These are phyloP conservation scores for Theropithecus gelada DNA, from an alignment of 2,113 vertebrate genomes.

Conservation along the genomic window DNA sequence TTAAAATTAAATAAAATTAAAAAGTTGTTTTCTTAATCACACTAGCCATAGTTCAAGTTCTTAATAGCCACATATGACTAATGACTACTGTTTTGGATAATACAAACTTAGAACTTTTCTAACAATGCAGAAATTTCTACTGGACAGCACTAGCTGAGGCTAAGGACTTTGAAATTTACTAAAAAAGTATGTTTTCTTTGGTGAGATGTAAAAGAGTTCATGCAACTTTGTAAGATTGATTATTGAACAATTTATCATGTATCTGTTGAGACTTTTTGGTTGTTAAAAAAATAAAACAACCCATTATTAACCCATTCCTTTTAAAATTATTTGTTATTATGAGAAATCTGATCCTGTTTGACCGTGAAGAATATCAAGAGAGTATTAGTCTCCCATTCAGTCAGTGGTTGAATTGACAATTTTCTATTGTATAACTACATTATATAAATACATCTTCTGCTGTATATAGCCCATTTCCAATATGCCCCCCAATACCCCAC, in stretches of 20 bases:
- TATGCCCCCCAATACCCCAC: fast-evolving
- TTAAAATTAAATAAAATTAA: not conserved
- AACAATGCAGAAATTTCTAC: not conserved
- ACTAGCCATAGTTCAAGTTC: not conserved
- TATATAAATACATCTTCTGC: too few relatives aligned
- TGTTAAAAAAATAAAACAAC: not conserved
- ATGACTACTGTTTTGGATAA: not conserved
- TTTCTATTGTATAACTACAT: not conserved
- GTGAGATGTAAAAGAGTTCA: not conserved
- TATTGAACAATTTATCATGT: not conserved
- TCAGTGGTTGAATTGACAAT: not conserved
- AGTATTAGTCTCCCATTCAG: not conserved
- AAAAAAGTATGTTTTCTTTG: not conserved
- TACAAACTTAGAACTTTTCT: not conserved
- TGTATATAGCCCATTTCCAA: not conserved
- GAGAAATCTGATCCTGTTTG: not conserved
- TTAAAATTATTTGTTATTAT: not conserved
- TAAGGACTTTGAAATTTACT: not conserved
- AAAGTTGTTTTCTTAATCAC: not conserved
- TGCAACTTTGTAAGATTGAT: not conserved
- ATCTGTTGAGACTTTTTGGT: not conserved
- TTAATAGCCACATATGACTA: not conserved
- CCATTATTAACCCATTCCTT: not conserved
- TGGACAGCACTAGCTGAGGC: not conserved
- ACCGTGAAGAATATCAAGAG: not conserved